Evolutionary conservation across 2,113 vertebrate species (phyloP).

Genomic region (Albula goreensis): DNA sequence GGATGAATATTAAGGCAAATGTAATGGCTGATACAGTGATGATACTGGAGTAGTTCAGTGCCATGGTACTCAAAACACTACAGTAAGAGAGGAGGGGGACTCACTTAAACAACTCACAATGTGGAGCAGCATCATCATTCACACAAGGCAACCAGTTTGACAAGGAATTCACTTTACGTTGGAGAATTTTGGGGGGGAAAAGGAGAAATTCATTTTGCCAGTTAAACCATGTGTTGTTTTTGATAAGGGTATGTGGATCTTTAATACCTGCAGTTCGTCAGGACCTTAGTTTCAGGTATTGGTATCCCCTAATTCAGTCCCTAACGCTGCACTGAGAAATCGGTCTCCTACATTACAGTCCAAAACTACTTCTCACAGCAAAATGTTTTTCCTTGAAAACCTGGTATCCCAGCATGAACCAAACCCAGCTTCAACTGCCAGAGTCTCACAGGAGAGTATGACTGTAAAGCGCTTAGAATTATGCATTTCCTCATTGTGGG

Average conservation of each 20-base stretch:
- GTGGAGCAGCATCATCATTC: not conserved
- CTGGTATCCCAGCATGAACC: too few species aligned
- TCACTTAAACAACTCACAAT: not conserved
- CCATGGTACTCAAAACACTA: not conserved
- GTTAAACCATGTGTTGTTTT: not conserved
- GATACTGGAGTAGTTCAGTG: too few species aligned
- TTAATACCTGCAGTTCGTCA: not conserved
- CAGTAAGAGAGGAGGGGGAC: not conserved
- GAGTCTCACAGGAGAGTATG: too few species aligned
- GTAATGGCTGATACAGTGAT: too few species aligned
- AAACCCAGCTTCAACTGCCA: too few species aligned
- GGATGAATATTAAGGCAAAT: not conserved
- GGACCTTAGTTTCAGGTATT: not conserved
- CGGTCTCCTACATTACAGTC: not conserved
- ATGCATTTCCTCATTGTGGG: too few species aligned
- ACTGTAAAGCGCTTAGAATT: too few species aligned
- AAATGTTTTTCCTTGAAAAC: too few species aligned
- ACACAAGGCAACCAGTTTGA: not conserved
- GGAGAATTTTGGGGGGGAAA: not conserved
- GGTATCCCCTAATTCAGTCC: not conserved
- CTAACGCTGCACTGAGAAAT: not conserved
- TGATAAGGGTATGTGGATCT: not conserved
- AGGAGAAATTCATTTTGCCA: not conserved
- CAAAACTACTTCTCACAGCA: too few species aligned
- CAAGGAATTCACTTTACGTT: not conserved